Evolutionary conservation across 2,888 invertebrate genomes (phyloP).

Genomic region (Rotaria sp.): DNA sequence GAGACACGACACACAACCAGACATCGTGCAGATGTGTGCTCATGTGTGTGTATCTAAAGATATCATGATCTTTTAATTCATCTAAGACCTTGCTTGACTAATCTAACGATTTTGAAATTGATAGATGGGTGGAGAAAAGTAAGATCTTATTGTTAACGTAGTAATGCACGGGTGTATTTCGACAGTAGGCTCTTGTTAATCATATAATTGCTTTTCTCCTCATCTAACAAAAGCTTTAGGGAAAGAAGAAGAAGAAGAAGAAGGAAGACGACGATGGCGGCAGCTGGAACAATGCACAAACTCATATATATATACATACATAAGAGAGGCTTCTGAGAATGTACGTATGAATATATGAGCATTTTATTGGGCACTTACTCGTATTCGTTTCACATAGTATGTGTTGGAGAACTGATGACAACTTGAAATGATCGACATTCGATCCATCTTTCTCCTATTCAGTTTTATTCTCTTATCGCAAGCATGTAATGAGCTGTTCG

Average conservation of each 20-base stretch:
- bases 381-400: neutral
- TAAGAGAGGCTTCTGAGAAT: constrained; percentile 2
- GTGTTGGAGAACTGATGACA: neutral
- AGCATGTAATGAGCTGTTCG: constrained; percentile 2
- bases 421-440: constrained; percentile 19
- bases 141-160: neutral
- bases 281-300: neutral
- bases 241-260: neutral
- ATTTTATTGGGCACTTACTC: constrained; percentile 4
- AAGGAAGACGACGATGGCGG: neutral
- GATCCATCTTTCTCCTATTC: neutral
- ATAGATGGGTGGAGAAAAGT: neutral
- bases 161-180: neutral
- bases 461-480: neutral
- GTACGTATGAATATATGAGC: neutral
- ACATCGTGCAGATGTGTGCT: neutral
- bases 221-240: neutral
- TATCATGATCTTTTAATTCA: constrained; percentile 15
- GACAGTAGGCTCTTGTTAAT: neutral
- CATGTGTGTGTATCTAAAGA: constrained; percentile 14
- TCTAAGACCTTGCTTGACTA: constrained; percentile 2
- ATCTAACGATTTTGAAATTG: neutral
- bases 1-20: constrained; percentile 8
- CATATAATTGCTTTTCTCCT: constrained; percentile 3
- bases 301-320: neutral